Conservation (phyloP, 2,797 vertebrate species). For the Erithacus rubecula region DNA sequence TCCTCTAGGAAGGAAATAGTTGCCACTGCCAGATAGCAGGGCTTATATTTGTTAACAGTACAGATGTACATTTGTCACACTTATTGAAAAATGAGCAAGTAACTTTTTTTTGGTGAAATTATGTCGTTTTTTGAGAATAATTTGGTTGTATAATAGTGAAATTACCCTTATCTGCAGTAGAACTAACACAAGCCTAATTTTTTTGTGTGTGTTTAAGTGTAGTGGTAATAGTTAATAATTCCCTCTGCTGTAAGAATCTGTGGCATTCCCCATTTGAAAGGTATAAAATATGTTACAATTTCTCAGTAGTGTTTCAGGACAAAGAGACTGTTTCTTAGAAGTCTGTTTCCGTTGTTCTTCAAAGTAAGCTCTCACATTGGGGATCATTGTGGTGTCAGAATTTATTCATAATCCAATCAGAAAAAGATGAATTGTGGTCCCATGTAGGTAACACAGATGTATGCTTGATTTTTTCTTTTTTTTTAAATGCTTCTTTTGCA, state of each 20-base stretch:
- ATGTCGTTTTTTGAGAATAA: not conserved
- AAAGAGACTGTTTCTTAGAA: slow-evolving; percentile 31
- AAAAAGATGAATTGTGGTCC: not conserved
- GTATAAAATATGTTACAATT: not conserved
- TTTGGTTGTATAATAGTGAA: not conserved
- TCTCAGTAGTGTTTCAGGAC: slow-evolving; percentile 1
- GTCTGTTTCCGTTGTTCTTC: not conserved
- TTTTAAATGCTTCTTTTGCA: not conserved
- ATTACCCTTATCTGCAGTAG: not conserved
- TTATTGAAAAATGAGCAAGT: not conserved
- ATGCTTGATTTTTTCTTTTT: not conserved
- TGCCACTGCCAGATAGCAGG: not conserved
- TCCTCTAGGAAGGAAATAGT: not conserved
- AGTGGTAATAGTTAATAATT: not conserved
- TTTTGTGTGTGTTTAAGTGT: not conserved
- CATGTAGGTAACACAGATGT: not conserved
- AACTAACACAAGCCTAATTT: not conserved
- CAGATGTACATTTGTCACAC: not conserved
- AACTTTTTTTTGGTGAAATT: not conserved
- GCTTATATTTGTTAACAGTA: not conserved
- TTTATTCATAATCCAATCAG: not conserved
- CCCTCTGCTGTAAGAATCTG: not conserved
- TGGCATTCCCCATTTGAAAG: not conserved
- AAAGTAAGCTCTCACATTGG: not conserved
- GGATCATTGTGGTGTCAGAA: not conserved